Base-by-base conservation (phyloP, 1,140 invertebrate species). In the Lerema accius region DNA sequence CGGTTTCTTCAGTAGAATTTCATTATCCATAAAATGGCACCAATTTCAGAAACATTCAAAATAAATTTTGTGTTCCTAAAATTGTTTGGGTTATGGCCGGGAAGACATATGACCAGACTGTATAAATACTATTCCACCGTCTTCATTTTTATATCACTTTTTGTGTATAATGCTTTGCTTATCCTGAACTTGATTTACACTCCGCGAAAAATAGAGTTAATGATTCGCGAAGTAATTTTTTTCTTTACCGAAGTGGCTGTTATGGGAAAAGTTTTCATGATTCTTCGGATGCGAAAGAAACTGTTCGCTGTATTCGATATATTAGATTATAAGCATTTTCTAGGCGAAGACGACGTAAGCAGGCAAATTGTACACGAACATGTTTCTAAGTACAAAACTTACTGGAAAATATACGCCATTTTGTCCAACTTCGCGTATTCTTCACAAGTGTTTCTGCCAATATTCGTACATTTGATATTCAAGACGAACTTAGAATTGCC, bases 181-280 rank as follows among this genome's bases (percentile, higher is more conserved):
- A 68, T 78, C 17, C 16, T 84, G 6, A 86, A 85, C 67, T 59
- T 84, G 5, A 9, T 74, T 7, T 82, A 67, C 48, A 84, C 79
- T 2, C 80, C 82, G 4, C 64, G 63, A 19, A 75, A 76, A 65
- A 69, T 89, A 10, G 81, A 89, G 28, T 23, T 76, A 39, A 16
- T 84, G 5, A 76, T 88, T 6, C 71, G 60, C 3, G 84, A 89
- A 75, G 70, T 80, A 13, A 76, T 83, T 60, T 88, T 85, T 73
- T 79, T 73, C 42, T 86, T 86, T 43, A 81, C 75, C 6, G 81
- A 84, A 71, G 50, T 85, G 10, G 65, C 71, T 23, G 73, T 81
- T 13, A 55, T 60, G 5, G 32, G 49, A 0, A 86, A 88, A 74
- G 72, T 78, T 63, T 63, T 73, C 6, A 85, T 79, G 75, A 66